phyloP scores from a whole-genome alignment of 2,113 vertebrate genomes.

The Cyprinus carpio region DNA sequence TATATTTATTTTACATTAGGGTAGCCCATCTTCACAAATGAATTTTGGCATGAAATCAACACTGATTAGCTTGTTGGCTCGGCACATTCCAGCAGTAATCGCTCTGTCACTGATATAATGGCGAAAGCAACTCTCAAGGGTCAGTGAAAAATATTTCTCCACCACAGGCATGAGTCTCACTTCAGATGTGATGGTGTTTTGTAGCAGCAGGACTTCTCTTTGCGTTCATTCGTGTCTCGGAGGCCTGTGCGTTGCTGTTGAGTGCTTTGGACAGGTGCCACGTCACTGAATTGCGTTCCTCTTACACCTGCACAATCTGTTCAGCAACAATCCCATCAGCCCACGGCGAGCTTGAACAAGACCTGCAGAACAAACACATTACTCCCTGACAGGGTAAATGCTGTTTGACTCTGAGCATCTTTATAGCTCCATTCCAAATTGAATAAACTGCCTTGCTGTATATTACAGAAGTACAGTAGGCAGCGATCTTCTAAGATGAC shows the following conservation, averaged over 20 bases:
- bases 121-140: neutral
- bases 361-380: constrained; percentile 51
- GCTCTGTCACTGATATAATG: neutral
- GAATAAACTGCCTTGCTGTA: neutral
- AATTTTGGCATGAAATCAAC: constrained; percentile 4
- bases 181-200: neutral
- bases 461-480: neutral
- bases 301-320: constrained; percentile 55
- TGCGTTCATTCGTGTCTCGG: neutral
- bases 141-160: neutral
- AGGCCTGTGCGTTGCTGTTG: neutral
- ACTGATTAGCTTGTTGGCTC: neutral
- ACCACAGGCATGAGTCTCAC: neutral
- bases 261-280: constrained; percentile 29
- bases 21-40: neutral
- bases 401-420: constrained; percentile 15
- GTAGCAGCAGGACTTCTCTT: neutral
- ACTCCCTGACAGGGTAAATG: constrained; percentile 53
- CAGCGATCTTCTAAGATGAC: neutral
- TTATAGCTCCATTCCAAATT: neutral
- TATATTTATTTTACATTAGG: too few species aligned
- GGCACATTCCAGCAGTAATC: neutral
- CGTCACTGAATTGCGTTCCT: neutral
- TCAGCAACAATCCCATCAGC: constrained; percentile 49
- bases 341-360: constrained; percentile 52